A percentile compares a stretch with the other conserved stretches of the same genome.
phyloP scores from a whole-genome alignment of 1,140 invertebrate genomes.

The Cydia splendana region DNA sequence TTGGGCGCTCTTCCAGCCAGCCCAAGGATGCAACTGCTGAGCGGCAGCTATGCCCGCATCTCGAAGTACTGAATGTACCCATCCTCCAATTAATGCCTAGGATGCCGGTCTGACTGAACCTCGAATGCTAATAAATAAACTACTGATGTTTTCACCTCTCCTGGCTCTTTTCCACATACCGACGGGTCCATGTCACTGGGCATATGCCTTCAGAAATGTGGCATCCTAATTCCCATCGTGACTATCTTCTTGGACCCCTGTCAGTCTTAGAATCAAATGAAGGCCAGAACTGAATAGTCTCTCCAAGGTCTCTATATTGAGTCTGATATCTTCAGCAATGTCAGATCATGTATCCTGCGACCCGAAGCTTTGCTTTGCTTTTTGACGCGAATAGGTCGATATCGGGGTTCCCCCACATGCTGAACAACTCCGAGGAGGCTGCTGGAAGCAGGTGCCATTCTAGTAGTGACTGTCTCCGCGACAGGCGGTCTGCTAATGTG shows the following conservation, averaged over 20 bases:
- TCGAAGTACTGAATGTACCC: background rate
- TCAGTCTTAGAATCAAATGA: constrained; percentile 50
- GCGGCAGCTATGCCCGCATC: constrained; percentile 17
- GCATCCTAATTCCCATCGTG: constrained; percentile 36
- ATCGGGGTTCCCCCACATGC: too few relatives aligned
- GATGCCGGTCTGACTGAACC: background rate
- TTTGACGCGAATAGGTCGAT: too few relatives aligned
- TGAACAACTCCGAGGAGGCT: too few relatives aligned
- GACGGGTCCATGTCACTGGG: constrained; percentile 35
- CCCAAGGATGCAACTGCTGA: constrained; percentile 18
- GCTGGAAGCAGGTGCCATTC: too few relatives aligned
- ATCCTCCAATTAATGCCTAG: constrained; percentile 20
- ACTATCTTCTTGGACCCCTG: constrained; percentile 28
- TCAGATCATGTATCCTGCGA: constrained; percentile 41
- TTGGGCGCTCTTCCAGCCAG: constrained; percentile 13
- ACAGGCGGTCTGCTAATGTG: too few relatives aligned
- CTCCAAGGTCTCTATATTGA: background rate
- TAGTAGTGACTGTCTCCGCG: too few relatives aligned
- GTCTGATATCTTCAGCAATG: constrained; percentile 39
- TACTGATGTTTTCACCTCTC: background rate
- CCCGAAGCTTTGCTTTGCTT: constrained; percentile 41
- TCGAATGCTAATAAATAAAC: constrained; percentile 18
- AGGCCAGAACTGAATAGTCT: constrained; percentile 40
- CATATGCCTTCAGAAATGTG: constrained; percentile 36
- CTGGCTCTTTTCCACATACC: background rate